These are phyloP conservation scores for Sericinus montela DNA, from an alignment of 2,888 invertebrate species.

Conservation along the genomic window DNA sequence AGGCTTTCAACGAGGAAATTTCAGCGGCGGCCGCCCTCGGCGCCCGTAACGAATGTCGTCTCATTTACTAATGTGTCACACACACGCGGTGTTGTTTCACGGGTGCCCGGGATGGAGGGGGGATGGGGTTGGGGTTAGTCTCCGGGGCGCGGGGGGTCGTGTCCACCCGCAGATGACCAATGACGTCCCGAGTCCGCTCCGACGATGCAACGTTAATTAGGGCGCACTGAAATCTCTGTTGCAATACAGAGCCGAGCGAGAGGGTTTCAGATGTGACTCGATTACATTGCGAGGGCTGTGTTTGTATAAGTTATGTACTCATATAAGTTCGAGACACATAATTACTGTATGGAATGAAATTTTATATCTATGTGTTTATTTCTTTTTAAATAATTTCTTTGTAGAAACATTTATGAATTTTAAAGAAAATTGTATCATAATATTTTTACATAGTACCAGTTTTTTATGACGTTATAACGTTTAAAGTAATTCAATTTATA, in stretches of 20 bases:
- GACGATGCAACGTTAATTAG: conserved; percentile 66
- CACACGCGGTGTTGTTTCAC: conserved; percentile 76
- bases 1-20: conserved; percentile 57
- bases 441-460: too few relatives aligned
- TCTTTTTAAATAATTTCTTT: too few relatives aligned
- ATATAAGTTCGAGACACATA: too few relatives aligned
- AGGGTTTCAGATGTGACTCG: conserved; percentile 14
- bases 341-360: too few relatives aligned
- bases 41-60: conserved; percentile 74
- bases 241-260: conserved; percentile 18
- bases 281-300: conserved; percentile 4
- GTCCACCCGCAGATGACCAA: conserved; percentile 52
- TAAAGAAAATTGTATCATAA: too few relatives aligned
- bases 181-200: conserved; percentile 47
- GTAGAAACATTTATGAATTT: too few relatives aligned
- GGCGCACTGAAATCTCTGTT: conserved; percentile 34
- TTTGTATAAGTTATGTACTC: neutral
- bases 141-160: conserved; percentile 25
- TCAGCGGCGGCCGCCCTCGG: conserved; percentile 67
- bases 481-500: conserved; percentile 6
- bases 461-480: neutral
- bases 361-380: too few relatives aligned
- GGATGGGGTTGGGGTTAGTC: conserved; percentile 30
- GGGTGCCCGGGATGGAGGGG: conserved; percentile 27
- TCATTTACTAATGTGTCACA: conserved; percentile 81